A percentile compares a stretch with the other conserved stretches of the same genome.
Conservation (phyloP, 2,797 vertebrate genomes). For the Enteromius thamalakanensis region DNA sequence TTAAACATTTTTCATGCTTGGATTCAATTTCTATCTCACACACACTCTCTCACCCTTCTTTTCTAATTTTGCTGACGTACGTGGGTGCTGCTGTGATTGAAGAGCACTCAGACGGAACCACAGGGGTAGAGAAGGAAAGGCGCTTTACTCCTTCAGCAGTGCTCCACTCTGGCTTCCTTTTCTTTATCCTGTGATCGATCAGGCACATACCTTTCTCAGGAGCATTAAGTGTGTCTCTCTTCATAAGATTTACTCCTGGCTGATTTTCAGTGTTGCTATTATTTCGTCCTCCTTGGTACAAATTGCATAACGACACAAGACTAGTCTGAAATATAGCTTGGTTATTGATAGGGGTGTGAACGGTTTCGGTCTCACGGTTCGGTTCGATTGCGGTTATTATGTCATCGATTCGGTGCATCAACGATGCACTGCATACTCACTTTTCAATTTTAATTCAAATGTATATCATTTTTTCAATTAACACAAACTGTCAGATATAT, state of each 20-base stretch:
- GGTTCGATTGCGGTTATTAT: no score
- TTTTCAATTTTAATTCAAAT: no score
- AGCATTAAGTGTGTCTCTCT: neutral
- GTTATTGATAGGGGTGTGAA: no score
- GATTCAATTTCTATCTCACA: conserved; percentile 27
- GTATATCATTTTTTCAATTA: no score
- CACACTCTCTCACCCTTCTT: conserved; percentile 6
- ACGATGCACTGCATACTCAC: no score
- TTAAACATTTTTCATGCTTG: conserved; percentile 25
- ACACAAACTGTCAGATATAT: no score
- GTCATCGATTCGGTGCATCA: no score
- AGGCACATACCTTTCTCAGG: neutral
- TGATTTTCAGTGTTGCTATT: conserved; percentile 17
- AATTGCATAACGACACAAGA: conserved; percentile 1
- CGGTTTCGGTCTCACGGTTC: no score
- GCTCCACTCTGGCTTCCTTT: conserved; percentile 21
- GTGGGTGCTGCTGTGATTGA: conserved; percentile 57
- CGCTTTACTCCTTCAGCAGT: conserved; percentile 30
- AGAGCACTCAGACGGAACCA: conserved; percentile 64
- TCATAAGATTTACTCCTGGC: conserved; percentile 12
- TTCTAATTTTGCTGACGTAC: conserved; percentile 47
- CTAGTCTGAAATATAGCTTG: conserved; percentile 2
- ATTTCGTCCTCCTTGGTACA: conserved; percentile 1
- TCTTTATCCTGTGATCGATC: conserved; percentile 20
- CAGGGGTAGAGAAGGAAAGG: conserved; percentile 46